Evolutionary conservation across 2,797 vertebrate species (phyloP).

Genomic region (Lepus oiostolus): DNA sequence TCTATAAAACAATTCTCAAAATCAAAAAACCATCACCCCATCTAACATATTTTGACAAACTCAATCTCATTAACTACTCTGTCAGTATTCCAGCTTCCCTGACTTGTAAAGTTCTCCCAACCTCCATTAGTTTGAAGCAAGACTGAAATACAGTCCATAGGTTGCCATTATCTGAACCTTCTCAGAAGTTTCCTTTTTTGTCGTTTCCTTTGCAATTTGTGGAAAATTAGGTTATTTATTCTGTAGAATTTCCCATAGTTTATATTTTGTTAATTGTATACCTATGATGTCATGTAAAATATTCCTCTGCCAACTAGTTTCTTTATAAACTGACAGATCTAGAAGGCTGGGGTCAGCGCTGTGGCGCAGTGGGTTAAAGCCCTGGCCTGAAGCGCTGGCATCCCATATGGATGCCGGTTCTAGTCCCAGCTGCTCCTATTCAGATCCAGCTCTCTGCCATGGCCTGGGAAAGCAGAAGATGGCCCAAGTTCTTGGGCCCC

Average conservation of each 20-base stretch:
- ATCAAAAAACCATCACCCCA: slow-evolving; percentile 27
- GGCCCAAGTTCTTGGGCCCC: too few relatives aligned
- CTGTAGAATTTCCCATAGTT: background rate
- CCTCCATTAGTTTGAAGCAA: background rate
- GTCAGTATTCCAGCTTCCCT: slow-evolving; percentile 6
- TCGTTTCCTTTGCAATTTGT: background rate
- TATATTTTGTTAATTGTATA: slow-evolving; percentile 37
- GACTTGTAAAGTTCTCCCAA: background rate
- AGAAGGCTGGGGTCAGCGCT: background rate
- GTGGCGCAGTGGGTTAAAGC: too few relatives aligned
- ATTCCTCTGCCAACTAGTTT: slow-evolving; percentile 17
- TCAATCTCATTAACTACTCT: background rate
- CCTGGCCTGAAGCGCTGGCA: too few relatives aligned
- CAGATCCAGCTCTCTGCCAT: too few relatives aligned
- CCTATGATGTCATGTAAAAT: slow-evolving; percentile 43
- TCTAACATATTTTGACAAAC: background rate
- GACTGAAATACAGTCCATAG: background rate
- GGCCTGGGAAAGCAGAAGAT: too few relatives aligned
- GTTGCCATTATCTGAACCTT: background rate
- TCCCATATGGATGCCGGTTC: too few relatives aligned
- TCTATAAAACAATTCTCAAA: slow-evolving; percentile 1
- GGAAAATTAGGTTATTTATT: background rate
- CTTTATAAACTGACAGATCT: background rate
- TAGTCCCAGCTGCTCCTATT: too few relatives aligned
- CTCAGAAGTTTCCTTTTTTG: background rate